Evolutionary conservation across 2,888 invertebrate genomes (phyloP), one percentile per base, ranked within the genome.

Genomic region (Dioctria linearis): DNA sequence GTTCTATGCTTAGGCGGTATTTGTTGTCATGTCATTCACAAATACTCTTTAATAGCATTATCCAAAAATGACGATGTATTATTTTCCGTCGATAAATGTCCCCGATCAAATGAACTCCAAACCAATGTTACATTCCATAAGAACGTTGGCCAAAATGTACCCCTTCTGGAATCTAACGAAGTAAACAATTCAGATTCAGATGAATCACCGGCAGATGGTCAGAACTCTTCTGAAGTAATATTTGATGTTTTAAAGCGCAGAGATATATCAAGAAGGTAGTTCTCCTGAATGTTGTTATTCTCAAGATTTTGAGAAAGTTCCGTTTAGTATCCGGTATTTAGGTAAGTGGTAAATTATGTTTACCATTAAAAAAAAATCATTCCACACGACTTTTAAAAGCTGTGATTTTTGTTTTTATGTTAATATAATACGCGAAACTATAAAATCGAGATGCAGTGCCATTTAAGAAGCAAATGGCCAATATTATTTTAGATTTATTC

Each of bases 1-100:
- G 89, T 94, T 6, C 90, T 98, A 79, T 99, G 98, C 86, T 90
- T 99, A 82, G 90, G 94, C 67, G 99, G 99, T 78, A 98, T 99
- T 84, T 91, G 91, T 9, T 91, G 94, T 73, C 98, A 98, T 88
- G 93, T 97, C 49, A 88, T 94, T 79, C 94, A 95, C 87, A 96
- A 96, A 88, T 90, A 88, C 84, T 84, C 86, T 25, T 85, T 83
- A 25, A 83, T 87, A 80, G 13, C 49, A 42, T 51, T 61, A 6
- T 40, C 49, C 9, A 49, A 67, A 67, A 39, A 39, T n/a, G 63
- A 54, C 9, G 78, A 78, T 8, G 54, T 42, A 54, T 13, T 46
- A n/a, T 78, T 78, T 66, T 37, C 54, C 13, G 54, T 66, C 9
- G 66, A 78, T 37, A 78, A 63, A 65, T 37, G n/a, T 65, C n/a